Evolutionary conservation across 2,113 vertebrate genomes (phyloP), one percentile per base, ranked within the genome.

Genomic region (Siphamia tubifer): DNA sequence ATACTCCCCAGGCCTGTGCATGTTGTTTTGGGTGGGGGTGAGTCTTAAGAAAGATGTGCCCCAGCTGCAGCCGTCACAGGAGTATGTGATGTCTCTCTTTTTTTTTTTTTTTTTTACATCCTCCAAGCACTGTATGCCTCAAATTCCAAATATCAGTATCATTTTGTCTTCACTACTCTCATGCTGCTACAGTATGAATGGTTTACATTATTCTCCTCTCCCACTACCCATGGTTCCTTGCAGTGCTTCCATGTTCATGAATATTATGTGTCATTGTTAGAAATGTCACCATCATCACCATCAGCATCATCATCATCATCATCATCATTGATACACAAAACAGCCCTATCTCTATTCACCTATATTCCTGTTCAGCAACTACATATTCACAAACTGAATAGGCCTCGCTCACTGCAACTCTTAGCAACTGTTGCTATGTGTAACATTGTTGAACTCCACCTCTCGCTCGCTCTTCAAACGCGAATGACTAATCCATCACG

Each of bases 391-490:
- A 12, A 55, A 27, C 56, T 76, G 81, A 87, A 79, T 58, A 63
- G 65, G 61, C 75, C 68, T 69, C 43, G 49, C 58, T 70, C 2
- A 60, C 70, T 39, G 66, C 77, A 45, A 89, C 82, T 85, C 88
- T 82, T 93, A 90, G 90, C 90, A 92, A 93, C 92, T 86, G 91
- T 92, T 93, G 90, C 91, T 87, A 90, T 81, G 90, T 80, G 86
- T 81, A 90, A 86, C 86, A 73, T 85, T 70, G 77, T 90, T 90
- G 87, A 92, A 87, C 92, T 85, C 88, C 85, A 91, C 89, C 90
- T 82, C 88, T 71, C 79, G 56, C 75, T 82, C 48, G 71, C 91
- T 90, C 86, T 91, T 91, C 86, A 85, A 87, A 85, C 81, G 21
- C 74, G 77, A 87, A 90, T 85, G 87, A 92, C 90, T 86, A 89